Conservation (phyloP, 2,888 invertebrate species). For the Zelleria hepariella region DNA sequence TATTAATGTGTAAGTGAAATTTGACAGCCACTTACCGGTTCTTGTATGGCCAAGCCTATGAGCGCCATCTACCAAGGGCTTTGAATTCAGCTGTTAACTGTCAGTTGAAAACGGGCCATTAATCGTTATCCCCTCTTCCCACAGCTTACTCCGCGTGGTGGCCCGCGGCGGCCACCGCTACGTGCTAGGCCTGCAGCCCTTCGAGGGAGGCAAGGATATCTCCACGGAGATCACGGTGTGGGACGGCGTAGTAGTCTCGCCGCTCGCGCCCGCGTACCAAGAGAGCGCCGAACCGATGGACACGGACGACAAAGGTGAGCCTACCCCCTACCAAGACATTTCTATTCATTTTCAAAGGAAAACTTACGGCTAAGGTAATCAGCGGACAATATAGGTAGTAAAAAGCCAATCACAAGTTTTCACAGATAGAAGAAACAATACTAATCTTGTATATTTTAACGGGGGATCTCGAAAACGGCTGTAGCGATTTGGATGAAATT, state of each 20-base stretch:
- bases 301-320: constrained; percentile 56
- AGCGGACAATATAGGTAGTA: not conserved
- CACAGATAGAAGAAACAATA: too few relatives aligned
- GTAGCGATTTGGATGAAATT: too few relatives aligned
- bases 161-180: constrained; percentile 95
- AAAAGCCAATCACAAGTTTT: too few relatives aligned
- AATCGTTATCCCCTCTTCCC: not conserved
- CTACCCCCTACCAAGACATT: not conserved
- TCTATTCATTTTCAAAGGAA: not conserved
- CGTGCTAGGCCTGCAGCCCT: constrained; percentile 78
- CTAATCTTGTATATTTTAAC: not conserved
- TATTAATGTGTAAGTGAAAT: too few relatives aligned
- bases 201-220: constrained; percentile 74
- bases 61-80: too few relatives aligned
- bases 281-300: constrained; percentile 77
- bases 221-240: constrained; percentile 95
- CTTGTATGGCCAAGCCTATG: too few relatives aligned
- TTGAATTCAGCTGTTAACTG: too few relatives aligned
- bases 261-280: constrained; percentile 94
- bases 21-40: too few relatives aligned
- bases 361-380: not conserved
- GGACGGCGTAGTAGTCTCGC: constrained; percentile 96
- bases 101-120: too few relatives aligned
- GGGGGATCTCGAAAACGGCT: not conserved
- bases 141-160: constrained; percentile 83